These are phyloP conservation scores for Trimorus sp. DNA, from an alignment of 2,888 invertebrate genomes.

Conservation along the genomic window DNA sequence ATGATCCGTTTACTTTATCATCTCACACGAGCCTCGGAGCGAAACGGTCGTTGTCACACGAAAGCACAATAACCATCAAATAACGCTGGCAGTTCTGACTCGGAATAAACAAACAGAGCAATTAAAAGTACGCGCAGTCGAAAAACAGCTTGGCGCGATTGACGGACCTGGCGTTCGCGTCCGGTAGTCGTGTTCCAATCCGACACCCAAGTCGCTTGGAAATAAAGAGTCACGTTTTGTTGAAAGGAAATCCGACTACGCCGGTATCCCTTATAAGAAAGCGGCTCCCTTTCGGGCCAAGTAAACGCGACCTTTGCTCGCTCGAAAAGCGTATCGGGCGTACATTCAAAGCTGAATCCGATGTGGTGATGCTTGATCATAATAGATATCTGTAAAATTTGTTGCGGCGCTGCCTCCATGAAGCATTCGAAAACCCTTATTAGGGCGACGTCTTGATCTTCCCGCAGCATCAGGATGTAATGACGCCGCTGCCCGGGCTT, in stretches of 20 bases:
- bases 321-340: constrained; percentile 61
- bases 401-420: constrained; percentile 91
- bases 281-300: constrained; percentile 8
- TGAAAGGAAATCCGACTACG: constrained; percentile 24
- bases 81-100: no score
- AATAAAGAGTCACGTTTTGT: constrained; percentile 18
- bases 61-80: no score
- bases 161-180: no score
- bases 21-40: no score
- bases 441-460: constrained; percentile 90
- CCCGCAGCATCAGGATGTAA: constrained; percentile 89
- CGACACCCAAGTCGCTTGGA: not conserved
- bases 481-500: constrained; percentile 85
- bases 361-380: constrained; percentile 84
- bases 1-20: no score
- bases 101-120: no score
- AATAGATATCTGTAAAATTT: constrained; percentile 88
- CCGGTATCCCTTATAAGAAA: constrained; percentile 10
- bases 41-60: no score
- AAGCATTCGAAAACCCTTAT: constrained; percentile 91
- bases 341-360: constrained; percentile 82
- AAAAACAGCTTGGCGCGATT: no score
- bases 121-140: no score
- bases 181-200: no score
- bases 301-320: constrained; percentile 45